Evolutionary conservation across 1,140 invertebrate species (phyloP).

Genomic region (Piezodorus guildinii): DNA sequence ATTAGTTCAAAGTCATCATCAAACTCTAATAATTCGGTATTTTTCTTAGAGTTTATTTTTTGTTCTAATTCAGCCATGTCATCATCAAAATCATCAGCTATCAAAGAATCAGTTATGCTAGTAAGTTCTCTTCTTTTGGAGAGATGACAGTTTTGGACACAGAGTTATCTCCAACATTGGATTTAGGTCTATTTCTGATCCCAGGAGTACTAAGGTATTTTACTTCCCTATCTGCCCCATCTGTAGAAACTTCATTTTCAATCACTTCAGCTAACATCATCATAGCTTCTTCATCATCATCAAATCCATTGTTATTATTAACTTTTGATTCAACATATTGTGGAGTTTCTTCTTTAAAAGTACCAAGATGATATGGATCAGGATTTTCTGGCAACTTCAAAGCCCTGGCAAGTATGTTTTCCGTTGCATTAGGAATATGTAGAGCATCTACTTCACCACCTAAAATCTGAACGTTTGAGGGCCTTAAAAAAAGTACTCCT

Average conservation of each 20-base stretch:
- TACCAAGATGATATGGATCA: conserved; percentile 3
- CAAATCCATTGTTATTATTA: background rate
- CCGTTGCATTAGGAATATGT: conserved; percentile 43
- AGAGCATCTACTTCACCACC: conserved; percentile 63
- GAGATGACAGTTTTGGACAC: background rate
- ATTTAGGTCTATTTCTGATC: background rate
- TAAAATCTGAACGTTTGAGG: conserved; percentile 47
- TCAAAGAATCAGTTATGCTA: too few relatives aligned
- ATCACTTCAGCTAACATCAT: conserved; percentile 15
- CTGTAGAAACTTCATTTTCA: conserved; percentile 3
- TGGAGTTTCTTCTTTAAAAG: background rate
- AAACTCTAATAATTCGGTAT: too few relatives aligned
- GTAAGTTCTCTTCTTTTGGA: background rate
- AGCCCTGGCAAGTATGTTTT: conserved; percentile 46
- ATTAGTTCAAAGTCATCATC: too few relatives aligned
- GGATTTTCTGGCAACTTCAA: conserved; percentile 36
- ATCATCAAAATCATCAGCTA: too few relatives aligned
- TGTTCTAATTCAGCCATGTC: too few relatives aligned
- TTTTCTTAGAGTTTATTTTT: too few relatives aligned
- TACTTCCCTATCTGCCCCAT: background rate
- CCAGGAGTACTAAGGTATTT: background rate
- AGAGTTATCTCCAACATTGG: background rate
- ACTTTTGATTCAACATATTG: background rate
- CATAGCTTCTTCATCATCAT: conserved; percentile 20
- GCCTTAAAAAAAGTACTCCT: conserved; percentile 55